A percentile compares a stretch with the other conserved stretches of the same genome.
Conservation (phyloP, 2,113 vertebrate species). For the Ophthalmotilapia sp. region DNA sequence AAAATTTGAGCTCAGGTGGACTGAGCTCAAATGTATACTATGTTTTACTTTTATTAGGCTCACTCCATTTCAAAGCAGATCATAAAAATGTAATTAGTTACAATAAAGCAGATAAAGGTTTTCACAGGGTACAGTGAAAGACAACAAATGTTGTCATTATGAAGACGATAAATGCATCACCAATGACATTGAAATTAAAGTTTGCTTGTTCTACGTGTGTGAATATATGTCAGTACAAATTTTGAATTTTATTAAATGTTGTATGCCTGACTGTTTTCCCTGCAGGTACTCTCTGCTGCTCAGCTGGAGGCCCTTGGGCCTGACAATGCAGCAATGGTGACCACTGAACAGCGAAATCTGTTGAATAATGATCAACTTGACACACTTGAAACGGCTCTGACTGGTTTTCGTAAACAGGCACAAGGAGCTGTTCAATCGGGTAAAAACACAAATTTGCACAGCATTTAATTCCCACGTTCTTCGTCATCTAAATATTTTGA, state of each 20-base stretch:
- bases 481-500: background rate
- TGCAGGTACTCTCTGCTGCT: conserved; percentile 46
- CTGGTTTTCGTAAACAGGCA: background rate
- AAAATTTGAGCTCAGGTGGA: background rate
- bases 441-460: background rate
- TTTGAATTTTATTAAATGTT: background rate
- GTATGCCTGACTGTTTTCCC: background rate
- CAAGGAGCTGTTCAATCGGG: background rate
- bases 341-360: conserved; percentile 17
- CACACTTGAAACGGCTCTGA: conserved; percentile 2
- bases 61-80: background rate
- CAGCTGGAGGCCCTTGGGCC: conserved; percentile 63
- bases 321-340: conserved; percentile 58
- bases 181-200: background rate
- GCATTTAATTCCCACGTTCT: background rate
- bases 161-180: background rate
- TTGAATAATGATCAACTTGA: conserved; percentile 2
- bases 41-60: background rate
- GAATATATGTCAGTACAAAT: background rate
- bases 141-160: background rate
- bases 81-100: background rate
- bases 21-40: background rate
- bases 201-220: background rate
- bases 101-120: background rate
- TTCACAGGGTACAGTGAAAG: background rate